Evolutionary conservation across 2,888 invertebrate genomes (phyloP).

Genomic region (Cecidostiba fungosa): DNA sequence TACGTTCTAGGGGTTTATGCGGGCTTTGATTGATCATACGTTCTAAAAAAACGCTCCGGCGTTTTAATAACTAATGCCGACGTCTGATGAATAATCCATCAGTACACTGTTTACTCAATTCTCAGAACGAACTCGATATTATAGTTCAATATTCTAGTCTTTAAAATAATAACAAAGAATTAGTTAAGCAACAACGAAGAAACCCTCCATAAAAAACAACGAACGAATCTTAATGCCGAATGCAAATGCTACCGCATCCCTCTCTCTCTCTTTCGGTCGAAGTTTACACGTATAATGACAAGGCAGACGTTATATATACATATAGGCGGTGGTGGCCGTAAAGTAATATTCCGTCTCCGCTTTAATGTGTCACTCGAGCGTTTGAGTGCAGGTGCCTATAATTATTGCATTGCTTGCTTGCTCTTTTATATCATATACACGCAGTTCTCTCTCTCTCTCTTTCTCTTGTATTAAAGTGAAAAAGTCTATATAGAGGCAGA

Average conservation of each 20-base stretch:
- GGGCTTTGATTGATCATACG: not conserved
- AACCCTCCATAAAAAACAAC: not conserved
- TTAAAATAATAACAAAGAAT: too few relatives aligned
- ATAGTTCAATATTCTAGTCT: too few relatives aligned
- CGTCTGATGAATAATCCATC: not conserved
- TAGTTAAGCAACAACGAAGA: too few relatives aligned
- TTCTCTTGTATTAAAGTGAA: not conserved
- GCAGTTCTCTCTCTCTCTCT: too few relatives aligned
- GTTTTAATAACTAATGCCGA: not conserved
- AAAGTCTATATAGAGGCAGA: not conserved
- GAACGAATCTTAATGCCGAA: not conserved
- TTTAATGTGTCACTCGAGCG: not conserved
- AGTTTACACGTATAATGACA: constrained; percentile 23
- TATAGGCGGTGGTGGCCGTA: too few relatives aligned
- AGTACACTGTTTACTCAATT: not conserved
- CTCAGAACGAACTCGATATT: not conserved
- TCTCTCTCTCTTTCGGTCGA: not conserved
- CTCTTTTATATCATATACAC: too few relatives aligned
- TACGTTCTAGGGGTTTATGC: not conserved
- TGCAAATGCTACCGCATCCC: not conserved
- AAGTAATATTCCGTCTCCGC: not conserved
- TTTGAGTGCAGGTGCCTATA: constrained; percentile 29
- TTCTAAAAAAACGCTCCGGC: not conserved
- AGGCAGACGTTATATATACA: not conserved
- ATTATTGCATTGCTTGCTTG: constrained; percentile 15